Evolutionary conservation across 2,113 vertebrate genomes (phyloP), one percentile per base, ranked within the genome.

Genomic region (Phylloscopus trochilus): DNA sequence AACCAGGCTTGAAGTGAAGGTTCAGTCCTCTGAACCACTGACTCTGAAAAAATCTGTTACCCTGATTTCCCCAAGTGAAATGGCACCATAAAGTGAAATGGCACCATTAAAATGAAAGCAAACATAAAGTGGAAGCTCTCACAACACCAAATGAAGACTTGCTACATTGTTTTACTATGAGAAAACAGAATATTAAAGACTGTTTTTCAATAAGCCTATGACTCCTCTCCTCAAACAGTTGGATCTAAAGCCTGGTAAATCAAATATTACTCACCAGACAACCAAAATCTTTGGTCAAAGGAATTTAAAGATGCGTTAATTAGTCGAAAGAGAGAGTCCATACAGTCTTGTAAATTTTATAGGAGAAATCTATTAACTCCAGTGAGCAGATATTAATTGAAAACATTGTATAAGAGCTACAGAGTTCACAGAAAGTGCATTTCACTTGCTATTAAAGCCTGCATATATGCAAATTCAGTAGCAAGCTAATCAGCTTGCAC

Each of bases 281-380:
- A 84, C 0, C 0, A 67, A 95, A 95, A 83, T 31, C 55, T 91
- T 88, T 80, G 91, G 90, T 95, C 83, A 93, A 90, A 97, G 89
- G 79, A 92, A 94, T 97, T 84, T 95, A 94, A 93, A 94, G 89
- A 90, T 69, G 73, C 92, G 88, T 89, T 97, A 97, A 96, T 96
- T 94, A 93, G 92, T 92, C 84, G 93, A 95, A 94, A 88, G 90
- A 96, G 93, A 87, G 75, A 94, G 56, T 58, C 68, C 41, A 75
- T 82, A 74, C 41, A 96, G 90, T 55, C 94, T 94, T 91, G 92
- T 94, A 96, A 97, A 95, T 80, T 62, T 90, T 94, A 83, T 52
- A 53, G 73, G 92, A 96, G 73, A 96, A 95, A 94, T 33, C 55
- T 90, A 92, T 95, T 96, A 96, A 96, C 92, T 90, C 6, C 52